Conservation (phyloP, 2,113 vertebrate species). For the Eretmochelys imbricata region DNA sequence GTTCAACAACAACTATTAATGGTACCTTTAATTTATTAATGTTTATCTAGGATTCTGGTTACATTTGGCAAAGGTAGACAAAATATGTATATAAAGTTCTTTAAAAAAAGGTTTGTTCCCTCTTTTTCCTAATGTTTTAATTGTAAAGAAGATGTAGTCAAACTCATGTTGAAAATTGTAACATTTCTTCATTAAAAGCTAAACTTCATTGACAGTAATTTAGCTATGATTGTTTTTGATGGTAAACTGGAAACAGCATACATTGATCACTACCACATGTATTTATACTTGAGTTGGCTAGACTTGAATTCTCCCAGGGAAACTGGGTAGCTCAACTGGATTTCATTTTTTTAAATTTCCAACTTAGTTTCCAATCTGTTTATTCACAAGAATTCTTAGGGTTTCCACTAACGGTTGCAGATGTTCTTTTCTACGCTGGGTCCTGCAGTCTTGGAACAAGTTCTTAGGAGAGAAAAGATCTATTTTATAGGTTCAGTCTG, state of each 20-base stretch:
- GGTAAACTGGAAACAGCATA: slow-evolving; percentile 67
- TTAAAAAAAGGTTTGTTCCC: neutral
- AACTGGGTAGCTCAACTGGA: slow-evolving; percentile 69
- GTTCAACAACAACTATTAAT: neutral
- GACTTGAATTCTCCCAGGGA: slow-evolving; percentile 72
- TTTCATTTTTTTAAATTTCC: slow-evolving; percentile 78
- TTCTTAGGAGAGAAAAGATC: slow-evolving; percentile 45
- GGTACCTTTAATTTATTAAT: neutral
- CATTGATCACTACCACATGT: slow-evolving; percentile 76
- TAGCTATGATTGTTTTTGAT: slow-evolving; percentile 59
- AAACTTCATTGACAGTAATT: slow-evolving; percentile 60
- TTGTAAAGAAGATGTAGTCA: neutral
- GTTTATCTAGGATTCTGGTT: neutral
- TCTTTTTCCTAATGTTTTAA: neutral
- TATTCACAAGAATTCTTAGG: slow-evolving; percentile 69
- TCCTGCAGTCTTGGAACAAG: slow-evolving; percentile 57
- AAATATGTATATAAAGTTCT: neutral
- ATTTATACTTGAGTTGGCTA: slow-evolving; percentile 71
- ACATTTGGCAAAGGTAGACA: neutral
- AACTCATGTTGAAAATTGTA: neutral
- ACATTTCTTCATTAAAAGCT: slow-evolving; percentile 53
- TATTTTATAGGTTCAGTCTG: slow-evolving; percentile 41
- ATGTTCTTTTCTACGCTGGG: slow-evolving; percentile 63
- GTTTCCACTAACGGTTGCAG: slow-evolving; percentile 68
- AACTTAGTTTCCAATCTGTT: slow-evolving; percentile 69